A percentile compares a stretch with the other conserved stretches of the same genome.
These are phyloP conservation scores for Diaphora mendica DNA, from an alignment of 2,888 invertebrate species.

Conservation along the genomic window DNA sequence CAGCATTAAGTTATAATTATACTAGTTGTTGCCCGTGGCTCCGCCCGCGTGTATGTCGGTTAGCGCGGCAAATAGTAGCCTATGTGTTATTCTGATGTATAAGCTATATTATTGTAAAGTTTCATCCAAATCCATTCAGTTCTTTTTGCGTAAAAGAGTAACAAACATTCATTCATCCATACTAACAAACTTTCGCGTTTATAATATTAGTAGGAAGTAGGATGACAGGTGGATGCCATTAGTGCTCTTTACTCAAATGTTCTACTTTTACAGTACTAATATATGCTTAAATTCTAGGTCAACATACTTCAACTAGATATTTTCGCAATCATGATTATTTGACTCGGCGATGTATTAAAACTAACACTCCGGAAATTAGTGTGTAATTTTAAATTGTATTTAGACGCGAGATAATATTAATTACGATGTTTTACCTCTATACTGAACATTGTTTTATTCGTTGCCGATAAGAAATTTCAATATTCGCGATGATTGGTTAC, in stretches of 20 bases:
- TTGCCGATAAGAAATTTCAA: conserved; percentile 23
- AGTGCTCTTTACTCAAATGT: background rate
- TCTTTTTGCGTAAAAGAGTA: too few species aligned
- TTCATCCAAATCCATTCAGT: too few species aligned
- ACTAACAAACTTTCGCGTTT: too few species aligned
- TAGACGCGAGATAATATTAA: background rate
- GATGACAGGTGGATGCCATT: background rate
- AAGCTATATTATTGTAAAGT: too few species aligned
- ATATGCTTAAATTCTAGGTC: background rate
- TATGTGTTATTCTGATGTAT: too few species aligned
- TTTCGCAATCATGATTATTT: background rate
- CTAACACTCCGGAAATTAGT: background rate
- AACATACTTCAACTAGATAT: background rate
- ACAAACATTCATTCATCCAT: too few species aligned
- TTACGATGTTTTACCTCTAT: conserved; percentile 15
- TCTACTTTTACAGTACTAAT: background rate
- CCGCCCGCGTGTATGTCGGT: too few species aligned
- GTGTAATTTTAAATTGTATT: background rate
- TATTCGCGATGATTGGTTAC: conserved; percentile 9
- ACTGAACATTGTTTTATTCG: conserved; percentile 18
- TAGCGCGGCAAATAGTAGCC: too few species aligned
- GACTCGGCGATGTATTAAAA: background rate
- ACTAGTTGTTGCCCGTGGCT: too few species aligned
- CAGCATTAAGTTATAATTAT: background rate
- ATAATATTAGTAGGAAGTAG: too few species aligned